Evolutionary conservation across 1,140 invertebrate species (phyloP), one percentile per base, ranked within the genome.

Genomic region (Chrysopa pallens): DNA sequence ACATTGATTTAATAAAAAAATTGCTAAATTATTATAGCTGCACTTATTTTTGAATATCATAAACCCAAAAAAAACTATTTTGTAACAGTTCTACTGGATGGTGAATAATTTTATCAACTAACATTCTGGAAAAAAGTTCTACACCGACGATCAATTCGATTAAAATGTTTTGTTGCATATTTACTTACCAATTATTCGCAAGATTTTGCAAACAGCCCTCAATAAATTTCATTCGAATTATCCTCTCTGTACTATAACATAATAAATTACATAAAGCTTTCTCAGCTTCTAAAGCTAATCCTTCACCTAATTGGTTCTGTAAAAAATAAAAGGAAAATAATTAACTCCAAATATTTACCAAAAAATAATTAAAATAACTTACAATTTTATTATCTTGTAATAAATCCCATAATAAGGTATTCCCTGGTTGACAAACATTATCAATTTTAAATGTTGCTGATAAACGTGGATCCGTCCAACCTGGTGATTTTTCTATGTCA

Each of bases 181-280:
- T 43, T 43, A 54, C 53, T 55, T 58, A 80, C 76, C 72, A 73
- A 61, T 93, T 88, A 44, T 76, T 77, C 9, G 86, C 80, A 36
- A 95, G 64, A 64, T 94, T 94, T 49, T 90, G 79, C 27, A 95
- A 65, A 55, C 89, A 94, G 1, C 87, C 89, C 63, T 93, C 88
- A 52, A 95, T 93, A 52, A 95, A 94, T 65, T 92, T 92, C 56
- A 89, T 88, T 29, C 85, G 70, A 40, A 94, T 88, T 38, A 80
- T 67, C 47, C 84, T 78, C 53, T 91, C 85, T 29, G 84, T 84
- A 54, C 84, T 90, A 51, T 84, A 92, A 55, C 88, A 93, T 1
- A 95, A 67, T 2, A 94, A 62, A 51, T 85, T 87, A 50, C 83
- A 86, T 0, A 94, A 60, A 1, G 84, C 85, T 55, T 93, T 93